Base-by-base conservation (phyloP, 2,888 invertebrate species). In the Hyppa rectilinea region DNA sequence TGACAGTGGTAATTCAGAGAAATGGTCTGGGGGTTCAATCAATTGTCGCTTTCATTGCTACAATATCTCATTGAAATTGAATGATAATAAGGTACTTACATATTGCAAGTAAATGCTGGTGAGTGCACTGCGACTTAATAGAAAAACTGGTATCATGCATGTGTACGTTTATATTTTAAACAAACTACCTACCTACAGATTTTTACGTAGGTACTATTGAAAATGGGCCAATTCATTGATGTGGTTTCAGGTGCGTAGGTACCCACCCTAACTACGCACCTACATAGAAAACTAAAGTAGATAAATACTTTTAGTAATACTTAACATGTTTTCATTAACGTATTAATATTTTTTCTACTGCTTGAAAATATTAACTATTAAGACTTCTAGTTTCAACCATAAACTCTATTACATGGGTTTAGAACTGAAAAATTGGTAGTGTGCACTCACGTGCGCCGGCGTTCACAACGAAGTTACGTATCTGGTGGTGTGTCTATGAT, bases 1-100 rank as follows among this genome's bases (percentile, higher is more conserved):
- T 78, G 60, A 66, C 78, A 78, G 72, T 49, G 55, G 47, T 69
- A 82, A 78, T 82, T 80, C 74, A 78, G 74, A 64, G 74, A 78
- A 78, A 82, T 73, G 64, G 64, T 47, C 63, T 65, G 56, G 58
- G 58, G 38, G 63, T 61, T 73, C 69, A 70, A 70, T 80, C 79
- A 74, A 67, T 74, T 78, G 82, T 73, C 40, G 60, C 56, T 52
- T 61, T 70, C 73, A 78, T 66, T 78, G 79, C 65, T 71, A 52
- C 59, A 68, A 59, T 76, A 75, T 75, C 10, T 74, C 49, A 65
- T 64, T 50, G 59, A 71, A 56, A 50, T 63, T 36, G 29, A 56
- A 36, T 63, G 17, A 29, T 29, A 40, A 34, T 40, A 38, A 26
- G 38, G 17, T 40, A 49, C 52, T 59, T 26, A 34, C 12, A 17